Evolutionary conservation across 2,888 invertebrate genomes (phyloP).

Genomic region (Ptychoptera contaminata): DNA sequence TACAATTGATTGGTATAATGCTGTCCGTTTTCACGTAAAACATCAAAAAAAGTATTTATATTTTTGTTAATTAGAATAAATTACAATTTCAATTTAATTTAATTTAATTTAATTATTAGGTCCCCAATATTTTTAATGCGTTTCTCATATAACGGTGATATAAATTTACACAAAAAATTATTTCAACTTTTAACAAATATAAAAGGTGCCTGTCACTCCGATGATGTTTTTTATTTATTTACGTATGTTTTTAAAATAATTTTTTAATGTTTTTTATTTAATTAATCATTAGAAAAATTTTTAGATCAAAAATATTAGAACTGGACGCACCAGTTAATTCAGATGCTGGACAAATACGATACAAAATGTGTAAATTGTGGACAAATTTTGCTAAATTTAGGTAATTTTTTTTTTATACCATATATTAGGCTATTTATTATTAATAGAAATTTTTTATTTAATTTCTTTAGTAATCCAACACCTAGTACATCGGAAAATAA

Average conservation of each 20-base stretch:
- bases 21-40: constrained; percentile 18
- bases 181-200: constrained; percentile 25
- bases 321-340: constrained; percentile 1
- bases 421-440: no score
- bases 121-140: constrained; percentile 39
- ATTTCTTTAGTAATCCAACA: constrained; percentile 24
- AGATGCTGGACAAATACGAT: constrained; percentile 22
- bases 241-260: constrained; percentile 13
- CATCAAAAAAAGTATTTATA: constrained; percentile 13
- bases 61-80: no score
- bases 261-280: no score
- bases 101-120: no score
- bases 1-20: constrained; percentile 17
- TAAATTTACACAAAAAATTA: constrained; percentile 35
- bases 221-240: constrained; percentile 43
- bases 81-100: no score
- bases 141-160: constrained; percentile 38
- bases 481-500: constrained; percentile 12
- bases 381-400: constrained; percentile 44
- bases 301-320: no score
- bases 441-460: no score
- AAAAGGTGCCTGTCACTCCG: constrained; percentile 41
- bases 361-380: constrained; percentile 38
- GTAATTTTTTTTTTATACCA: constrained; percentile 19
- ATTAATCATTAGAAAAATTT: no score